Percentiles rank a stretch among this genome's conserved stretches.
These are phyloP conservation scores for Rugalucina vietnamica DNA, from an alignment of 2,888 invertebrate genomes.

Conservation along the genomic window DNA sequence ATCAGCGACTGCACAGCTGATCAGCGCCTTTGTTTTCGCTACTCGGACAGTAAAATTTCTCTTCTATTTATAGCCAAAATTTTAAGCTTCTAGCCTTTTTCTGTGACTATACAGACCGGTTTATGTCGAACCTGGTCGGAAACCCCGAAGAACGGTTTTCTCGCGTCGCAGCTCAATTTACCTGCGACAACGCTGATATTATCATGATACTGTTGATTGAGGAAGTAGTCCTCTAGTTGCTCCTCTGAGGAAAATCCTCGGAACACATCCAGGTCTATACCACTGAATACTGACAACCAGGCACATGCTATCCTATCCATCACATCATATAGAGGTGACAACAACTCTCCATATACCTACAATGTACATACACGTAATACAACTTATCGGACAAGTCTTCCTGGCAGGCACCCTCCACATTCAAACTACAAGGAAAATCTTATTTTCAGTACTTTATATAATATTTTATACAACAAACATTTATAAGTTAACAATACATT, in stretches of 20 bases:
- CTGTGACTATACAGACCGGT: no score
- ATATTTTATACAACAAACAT: no score
- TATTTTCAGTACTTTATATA: background rate
- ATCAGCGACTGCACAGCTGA: no score
- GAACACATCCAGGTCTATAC: conserved; percentile 84
- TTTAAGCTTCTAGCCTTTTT: no score
- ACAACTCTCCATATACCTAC: background rate
- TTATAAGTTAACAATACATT: no score
- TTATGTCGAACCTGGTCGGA: no score
- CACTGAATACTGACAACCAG: conserved; percentile 83
- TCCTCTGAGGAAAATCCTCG: conserved; percentile 83
- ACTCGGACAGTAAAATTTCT: no score
- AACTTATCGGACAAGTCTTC: background rate
- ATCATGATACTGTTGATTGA: conserved; percentile 83
- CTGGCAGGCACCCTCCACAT: conserved; percentile 2
- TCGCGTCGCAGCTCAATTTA: no score
- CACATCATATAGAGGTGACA: conserved; percentile 49
- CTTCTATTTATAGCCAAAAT: no score
- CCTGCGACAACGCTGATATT: conserved; percentile 85
- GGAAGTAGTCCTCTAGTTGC: conserved; percentile 84
- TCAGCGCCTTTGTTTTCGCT: no score
- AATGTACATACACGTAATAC: background rate
- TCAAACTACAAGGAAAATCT: background rate
- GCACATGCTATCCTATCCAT: conserved; percentile 84
- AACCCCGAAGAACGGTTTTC: no score